Evolutionary conservation across 2,888 invertebrate genomes (phyloP).

Genomic region (Drosophila neotestacea): DNA sequence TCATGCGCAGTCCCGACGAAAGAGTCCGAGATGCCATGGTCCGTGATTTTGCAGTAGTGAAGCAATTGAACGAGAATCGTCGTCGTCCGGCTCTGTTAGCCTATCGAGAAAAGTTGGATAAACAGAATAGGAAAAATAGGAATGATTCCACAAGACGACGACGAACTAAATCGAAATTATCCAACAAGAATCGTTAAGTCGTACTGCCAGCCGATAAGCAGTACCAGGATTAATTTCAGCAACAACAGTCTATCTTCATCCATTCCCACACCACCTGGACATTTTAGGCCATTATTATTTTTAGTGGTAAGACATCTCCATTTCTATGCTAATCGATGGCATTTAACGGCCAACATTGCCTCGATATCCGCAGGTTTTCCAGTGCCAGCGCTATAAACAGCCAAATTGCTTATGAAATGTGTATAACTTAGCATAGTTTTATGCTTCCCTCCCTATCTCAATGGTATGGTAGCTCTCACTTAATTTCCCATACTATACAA

Average conservation of each 20-base stretch:
- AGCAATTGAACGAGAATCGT: slow-evolving; percentile 6
- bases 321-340: slow-evolving; percentile 14
- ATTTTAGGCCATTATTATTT: neutral
- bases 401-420: slow-evolving; percentile 12
- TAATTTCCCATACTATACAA: neutral
- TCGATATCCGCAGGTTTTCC: slow-evolving; percentile 4
- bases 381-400: slow-evolving; percentile 6
- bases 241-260: neutral
- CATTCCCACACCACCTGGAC: too few relatives aligned
- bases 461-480: neutral
- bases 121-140: neutral
- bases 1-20: slow-evolving; percentile 64
- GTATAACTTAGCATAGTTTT: slow-evolving; percentile 20
- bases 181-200: slow-evolving; percentile 1
- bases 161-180: neutral
- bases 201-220: neutral
- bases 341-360: slow-evolving; percentile 4
- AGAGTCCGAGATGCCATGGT: slow-evolving; percentile 42
- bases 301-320: slow-evolving; percentile 8
- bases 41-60: slow-evolving; percentile 40
- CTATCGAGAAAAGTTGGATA: neutral
- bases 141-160: neutral
- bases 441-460: neutral
- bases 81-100: neutral
- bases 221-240: slow-evolving; percentile 4